These are phyloP conservation scores for Serilophus lunatus DNA, from an alignment of 2,113 vertebrate species.

Conservation along the genomic window DNA sequence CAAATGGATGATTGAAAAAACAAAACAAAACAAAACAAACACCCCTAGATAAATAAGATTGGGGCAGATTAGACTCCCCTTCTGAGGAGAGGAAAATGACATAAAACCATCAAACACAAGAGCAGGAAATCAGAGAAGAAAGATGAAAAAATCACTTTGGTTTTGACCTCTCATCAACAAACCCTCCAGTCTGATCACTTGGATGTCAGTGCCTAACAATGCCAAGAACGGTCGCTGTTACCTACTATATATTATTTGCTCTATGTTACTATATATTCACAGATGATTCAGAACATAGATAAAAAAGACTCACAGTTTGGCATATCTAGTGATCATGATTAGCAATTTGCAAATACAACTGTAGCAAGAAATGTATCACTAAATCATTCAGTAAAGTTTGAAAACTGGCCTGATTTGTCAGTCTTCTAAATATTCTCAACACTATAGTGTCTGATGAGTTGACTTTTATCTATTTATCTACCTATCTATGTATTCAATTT, in stretches of 20 bases:
- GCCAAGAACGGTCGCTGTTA: accelerated
- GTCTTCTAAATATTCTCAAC: not conserved
- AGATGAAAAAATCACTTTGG: not conserved
- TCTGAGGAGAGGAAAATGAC: not conserved
- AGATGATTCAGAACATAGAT: not conserved
- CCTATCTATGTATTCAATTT: accelerated
- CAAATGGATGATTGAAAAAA: not conserved
- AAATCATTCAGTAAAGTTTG: not conserved
- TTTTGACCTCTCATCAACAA: not conserved
- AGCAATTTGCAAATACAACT: not conserved
- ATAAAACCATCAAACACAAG: not conserved
- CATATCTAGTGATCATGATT: not conserved
- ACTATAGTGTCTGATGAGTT: not conserved
- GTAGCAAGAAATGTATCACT: not conserved
- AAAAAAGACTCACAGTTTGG: not conserved
- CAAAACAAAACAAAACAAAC: too few species aligned
- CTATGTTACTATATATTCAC: accelerated
- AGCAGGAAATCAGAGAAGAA: not conserved
- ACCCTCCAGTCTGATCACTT: not conserved
- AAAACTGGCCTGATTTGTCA: not conserved
- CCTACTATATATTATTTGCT: not conserved
- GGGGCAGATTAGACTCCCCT: not conserved
- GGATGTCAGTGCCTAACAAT: accelerated
- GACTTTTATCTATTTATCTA: not conserved
- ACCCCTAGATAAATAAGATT: not conserved